Evolutionary conservation across 2,113 vertebrate species (phyloP), one percentile per base, ranked within the genome.

Genomic region (Orthonyx spaldingii): DNA sequence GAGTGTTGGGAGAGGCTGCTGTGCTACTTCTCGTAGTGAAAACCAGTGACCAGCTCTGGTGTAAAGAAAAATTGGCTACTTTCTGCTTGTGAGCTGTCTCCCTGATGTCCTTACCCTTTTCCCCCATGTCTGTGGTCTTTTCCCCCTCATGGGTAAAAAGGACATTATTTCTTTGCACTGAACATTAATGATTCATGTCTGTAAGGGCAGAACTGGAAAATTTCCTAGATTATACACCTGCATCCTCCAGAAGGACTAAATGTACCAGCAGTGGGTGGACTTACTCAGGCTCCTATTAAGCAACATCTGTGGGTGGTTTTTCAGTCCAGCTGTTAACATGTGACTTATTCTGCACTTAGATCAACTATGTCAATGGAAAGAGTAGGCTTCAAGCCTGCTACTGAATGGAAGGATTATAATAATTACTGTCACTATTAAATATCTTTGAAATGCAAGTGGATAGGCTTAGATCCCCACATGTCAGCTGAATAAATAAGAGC

Each of bases 251-350:
- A 68, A 96, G 92, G 61, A 96, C 92, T 94, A 94, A 94, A 92
- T 96, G 96, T 96, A 94, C 94, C 77, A 56, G 57, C 53, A 96
- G 96, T 94, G 90, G 96, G 96, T 90, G 90, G 92, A 89, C 88
- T 96, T 95, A 94, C 86, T 96, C 92, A 93, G 83, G 65, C 80
- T 96, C 53, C 69, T 90, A 93, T 90, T 96, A 90, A 90, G 61
- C 90, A 97, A 96, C 83, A 94, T 78, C 94, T 94, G 94, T 96
- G 96, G 96, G 96, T 94, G 92, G 86, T 39, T 94, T 94, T 94
- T 84, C 6, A 90, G 94, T 96, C 96, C 96, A 97, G 94, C 93
- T 96, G 96, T 90, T 96, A 84, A 84, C 92, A 90, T 49, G 80
- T 84, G 96, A 92, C 84, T 92, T 94, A 41, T 60, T 95, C 61